Evolutionary conservation across 1,140 invertebrate genomes (phyloP), one percentile per base, ranked within the genome.

Genomic region (Hycleus cichorii): DNA sequence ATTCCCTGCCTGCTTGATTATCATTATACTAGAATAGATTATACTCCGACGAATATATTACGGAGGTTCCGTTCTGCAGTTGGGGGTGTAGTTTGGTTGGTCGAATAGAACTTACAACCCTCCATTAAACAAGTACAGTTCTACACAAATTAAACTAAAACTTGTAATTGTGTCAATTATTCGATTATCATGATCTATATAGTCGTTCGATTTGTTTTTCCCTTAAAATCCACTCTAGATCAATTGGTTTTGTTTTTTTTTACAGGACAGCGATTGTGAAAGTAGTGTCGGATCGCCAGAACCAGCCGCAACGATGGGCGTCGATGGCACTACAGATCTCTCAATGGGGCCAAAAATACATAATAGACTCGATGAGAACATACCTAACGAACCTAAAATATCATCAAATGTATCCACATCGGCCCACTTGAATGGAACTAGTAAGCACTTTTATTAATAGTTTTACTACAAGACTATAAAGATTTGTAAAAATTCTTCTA

Each of bases 381-480:
- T 64, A 74, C 32, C 66, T 75, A 79, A 27, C 78, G 76, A 44
- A 74, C 74, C 39, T 74, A 77, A 62, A 72, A 75, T 25, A 78
- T 77, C 11, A 72, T 75, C 49, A 72, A 39, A 59, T 39, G 49
- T 75, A 3, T 63, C 54, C 65, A 62, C 76, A 69, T 46, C 76
- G 67, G 79, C 79, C 12, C 82, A 83, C 70, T 71, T 84, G n/a
- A 84, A 89, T 75, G 86, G 87, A 76, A 85, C 85, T 72, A 88
- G 87, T 89, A 79, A 63, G 69, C 67, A 52, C 8, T 4, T 42
- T 5, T 42, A 42, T 42, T 7, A 26, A 8, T 32, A 11, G 10
- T 24, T 4, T 9, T 4, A 10, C 44, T 0, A 25, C n/a, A 43
- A 48, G 42, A 46, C 8, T 10, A 39, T 10, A 5, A 50, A 32